Percentiles rank a stretch among this genome's conserved stretches.
phyloP scores from a whole-genome alignment of 2,888 invertebrate genomes.

The Microctonus hyperodae region DNA sequence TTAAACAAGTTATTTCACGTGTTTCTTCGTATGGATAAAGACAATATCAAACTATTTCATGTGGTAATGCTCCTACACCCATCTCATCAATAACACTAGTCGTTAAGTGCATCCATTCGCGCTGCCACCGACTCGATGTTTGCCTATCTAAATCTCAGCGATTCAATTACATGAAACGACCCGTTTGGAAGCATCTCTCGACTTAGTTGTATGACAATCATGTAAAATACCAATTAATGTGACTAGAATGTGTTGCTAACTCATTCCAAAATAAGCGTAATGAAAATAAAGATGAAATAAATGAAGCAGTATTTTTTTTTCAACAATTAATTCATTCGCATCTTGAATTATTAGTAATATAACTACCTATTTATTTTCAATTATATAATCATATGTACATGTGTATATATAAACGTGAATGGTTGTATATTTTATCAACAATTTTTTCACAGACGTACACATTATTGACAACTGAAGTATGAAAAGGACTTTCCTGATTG shows the following conservation, averaged over 20 bases:
- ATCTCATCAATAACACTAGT: slow-evolving; percentile 25
- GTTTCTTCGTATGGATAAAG: neutral
- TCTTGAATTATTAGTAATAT: too few relatives aligned
- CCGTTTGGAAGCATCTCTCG: slow-evolving; percentile 14
- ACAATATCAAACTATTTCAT: neutral
- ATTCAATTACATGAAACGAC: slow-evolving; percentile 24
- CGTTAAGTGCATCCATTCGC: slow-evolving; percentile 23
- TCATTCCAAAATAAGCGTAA: neutral
- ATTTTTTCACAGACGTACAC: slow-evolving; percentile 34
- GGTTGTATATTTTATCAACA: neutral
- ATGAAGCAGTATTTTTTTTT: neutral
- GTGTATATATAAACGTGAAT: neutral
- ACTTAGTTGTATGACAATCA: neutral
- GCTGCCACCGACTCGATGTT: slow-evolving; percentile 5
- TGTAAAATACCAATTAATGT: slow-evolving; percentile 2
- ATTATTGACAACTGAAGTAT: slow-evolving; percentile 38
- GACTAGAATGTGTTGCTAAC: neutral
- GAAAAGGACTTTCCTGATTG: slow-evolving; percentile 48
- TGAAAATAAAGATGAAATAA: neutral
- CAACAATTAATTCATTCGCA: too few relatives aligned
- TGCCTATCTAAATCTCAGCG: slow-evolving; percentile 24
- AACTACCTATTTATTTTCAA: neutral
- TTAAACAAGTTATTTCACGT: neutral
- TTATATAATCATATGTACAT: neutral
- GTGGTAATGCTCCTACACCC: neutral